Conservation (phyloP, 2,113 vertebrate genomes). For the Manacus vitellinus region DNA sequence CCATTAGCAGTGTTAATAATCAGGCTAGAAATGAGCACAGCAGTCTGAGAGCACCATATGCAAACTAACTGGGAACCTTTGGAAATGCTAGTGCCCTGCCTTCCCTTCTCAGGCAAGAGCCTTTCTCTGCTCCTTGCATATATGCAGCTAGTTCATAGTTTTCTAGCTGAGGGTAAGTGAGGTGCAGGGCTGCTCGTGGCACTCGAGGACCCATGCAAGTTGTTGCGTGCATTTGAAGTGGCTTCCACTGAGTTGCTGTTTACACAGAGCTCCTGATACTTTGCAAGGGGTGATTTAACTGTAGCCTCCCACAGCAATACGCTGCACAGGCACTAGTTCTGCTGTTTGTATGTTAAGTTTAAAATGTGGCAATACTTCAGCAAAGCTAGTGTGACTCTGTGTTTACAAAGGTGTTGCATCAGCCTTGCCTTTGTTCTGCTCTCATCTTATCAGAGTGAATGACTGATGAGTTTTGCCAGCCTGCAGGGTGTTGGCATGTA, state of each 20-base stretch:
- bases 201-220: neutral
- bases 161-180: neutral
- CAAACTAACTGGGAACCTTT: neutral
- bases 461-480: neutral
- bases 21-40: neutral
- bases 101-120: neutral
- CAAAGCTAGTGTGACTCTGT: neutral
- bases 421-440: slow-evolving; percentile 8
- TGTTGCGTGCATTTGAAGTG: neutral
- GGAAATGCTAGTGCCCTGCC: neutral
- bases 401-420: neutral
- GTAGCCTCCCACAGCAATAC: neutral
- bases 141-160: neutral
- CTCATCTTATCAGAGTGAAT: neutral
- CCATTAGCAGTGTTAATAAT: neutral
- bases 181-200: neutral
- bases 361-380: slow-evolving; percentile 5
- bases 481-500: neutral
- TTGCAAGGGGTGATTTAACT: neutral
- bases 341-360: neutral
- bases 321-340: neutral
- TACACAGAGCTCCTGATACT: neutral
- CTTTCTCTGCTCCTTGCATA: neutral
- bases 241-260: neutral
- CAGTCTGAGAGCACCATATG: neutral